Evolutionary conservation across 2,888 invertebrate genomes (phyloP).

Genomic region (Morinoia aosen): DNA sequence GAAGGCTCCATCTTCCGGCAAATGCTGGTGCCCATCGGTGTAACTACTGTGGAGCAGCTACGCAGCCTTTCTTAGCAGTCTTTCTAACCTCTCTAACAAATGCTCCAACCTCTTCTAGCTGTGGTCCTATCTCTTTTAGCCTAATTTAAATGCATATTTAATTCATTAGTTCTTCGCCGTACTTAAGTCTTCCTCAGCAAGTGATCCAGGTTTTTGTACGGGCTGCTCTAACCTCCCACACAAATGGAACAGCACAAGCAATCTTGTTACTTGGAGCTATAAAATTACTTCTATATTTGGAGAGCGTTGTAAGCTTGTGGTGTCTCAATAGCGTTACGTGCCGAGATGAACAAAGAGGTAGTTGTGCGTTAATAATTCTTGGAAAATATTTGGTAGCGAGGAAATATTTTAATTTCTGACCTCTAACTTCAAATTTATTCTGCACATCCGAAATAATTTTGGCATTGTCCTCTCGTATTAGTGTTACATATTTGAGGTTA

Average conservation of each 20-base stretch:
- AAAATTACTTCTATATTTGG: neutral
- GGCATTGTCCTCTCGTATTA: neutral
- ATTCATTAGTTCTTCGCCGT: neutral
- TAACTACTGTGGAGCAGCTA: constrained; percentile 62
- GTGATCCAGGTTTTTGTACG: neutral
- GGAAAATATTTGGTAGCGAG: neutral
- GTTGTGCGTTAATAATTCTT: neutral
- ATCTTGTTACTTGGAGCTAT: neutral
- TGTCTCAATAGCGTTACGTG: neutral
- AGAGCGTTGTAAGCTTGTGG: neutral
- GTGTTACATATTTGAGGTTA: too few relatives aligned
- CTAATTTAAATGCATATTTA: neutral
- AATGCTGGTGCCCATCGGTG: constrained; percentile 67
- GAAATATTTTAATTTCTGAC: neutral
- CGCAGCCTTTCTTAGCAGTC: constrained; percentile 46
- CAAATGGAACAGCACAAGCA: neutral
- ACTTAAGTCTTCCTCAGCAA: neutral
- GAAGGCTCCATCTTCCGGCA: constrained; percentile 63
- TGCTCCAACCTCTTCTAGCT: neutral
- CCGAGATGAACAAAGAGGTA: neutral
- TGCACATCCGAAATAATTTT: neutral
- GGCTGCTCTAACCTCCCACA: neutral
- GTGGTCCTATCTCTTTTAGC: neutral
- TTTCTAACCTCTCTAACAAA: too few relatives aligned
- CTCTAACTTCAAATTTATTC: neutral